phyloP scores from a whole-genome alignment of 2,113 vertebrate species.

The Actenoides hombroni region DNA sequence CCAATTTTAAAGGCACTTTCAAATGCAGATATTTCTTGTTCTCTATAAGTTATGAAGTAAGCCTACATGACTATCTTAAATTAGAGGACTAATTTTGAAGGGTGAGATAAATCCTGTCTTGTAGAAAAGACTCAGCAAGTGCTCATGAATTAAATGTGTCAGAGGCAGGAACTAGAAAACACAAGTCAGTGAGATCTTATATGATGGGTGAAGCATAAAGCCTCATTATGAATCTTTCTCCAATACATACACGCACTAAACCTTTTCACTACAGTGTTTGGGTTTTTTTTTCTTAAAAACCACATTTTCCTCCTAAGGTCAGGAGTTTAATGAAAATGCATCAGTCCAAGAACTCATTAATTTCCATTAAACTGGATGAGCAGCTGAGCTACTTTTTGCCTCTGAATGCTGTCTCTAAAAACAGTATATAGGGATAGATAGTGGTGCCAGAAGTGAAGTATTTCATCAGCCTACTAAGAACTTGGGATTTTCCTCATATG shows the following conservation, averaged over 20 bases:
- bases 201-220: neutral
- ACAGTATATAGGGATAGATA: neutral
- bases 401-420: neutral
- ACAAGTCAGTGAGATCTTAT: neutral
- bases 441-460: neutral
- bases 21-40: neutral
- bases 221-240: neutral
- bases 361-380: neutral
- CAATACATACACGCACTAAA: neutral
- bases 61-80: neutral
- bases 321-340: neutral
- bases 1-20: neutral
- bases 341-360: neutral
- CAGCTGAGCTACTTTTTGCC: neutral
- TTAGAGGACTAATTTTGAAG: neutral
- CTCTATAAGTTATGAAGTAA: neutral
- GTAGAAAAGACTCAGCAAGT: neutral
- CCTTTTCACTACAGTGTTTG: accelerated
- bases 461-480: neutral
- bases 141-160: neutral
- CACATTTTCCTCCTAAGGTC: neutral
- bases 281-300: neutral
- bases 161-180: neutral
- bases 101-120: neutral
- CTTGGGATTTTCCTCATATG: neutral